These are phyloP conservation scores for Xiphophorus birchmanni DNA, from an alignment of 2,797 vertebrate species.

Conservation along the genomic window DNA sequence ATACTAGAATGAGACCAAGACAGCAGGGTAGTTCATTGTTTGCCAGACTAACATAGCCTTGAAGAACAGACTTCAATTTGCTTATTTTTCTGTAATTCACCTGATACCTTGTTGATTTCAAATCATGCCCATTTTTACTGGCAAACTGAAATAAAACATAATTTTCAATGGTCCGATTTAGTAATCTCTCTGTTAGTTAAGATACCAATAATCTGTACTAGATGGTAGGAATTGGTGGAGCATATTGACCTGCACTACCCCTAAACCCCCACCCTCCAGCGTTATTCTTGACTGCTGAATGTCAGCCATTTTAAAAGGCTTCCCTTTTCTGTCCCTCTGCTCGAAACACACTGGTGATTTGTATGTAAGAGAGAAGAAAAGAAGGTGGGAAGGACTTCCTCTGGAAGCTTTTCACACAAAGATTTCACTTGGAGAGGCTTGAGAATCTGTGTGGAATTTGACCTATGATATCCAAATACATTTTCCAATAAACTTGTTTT, in stretches of 20 bases:
- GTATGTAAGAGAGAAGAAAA: conserved; percentile 60
- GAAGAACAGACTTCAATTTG: conserved; percentile 15
- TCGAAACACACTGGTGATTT: conserved; percentile 69
- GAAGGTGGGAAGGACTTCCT: conserved; percentile 69
- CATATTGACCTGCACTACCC: conserved; percentile 51
- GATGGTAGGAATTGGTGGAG: conserved; percentile 41
- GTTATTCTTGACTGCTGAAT: conserved; percentile 71
- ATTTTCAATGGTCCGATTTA: conserved; percentile 13
- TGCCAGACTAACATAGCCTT: conserved; percentile 23
- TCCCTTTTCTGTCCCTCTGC: conserved; percentile 74
- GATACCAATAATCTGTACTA: conserved; percentile 32
- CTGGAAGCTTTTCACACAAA: conserved; percentile 60
- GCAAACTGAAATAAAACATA: background rate
- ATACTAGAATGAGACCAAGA: conserved; percentile 48
- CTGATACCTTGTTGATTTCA: background rate
- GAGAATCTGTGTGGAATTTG: conserved; percentile 49
- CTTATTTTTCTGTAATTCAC: conserved; percentile 10
- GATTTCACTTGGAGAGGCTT: conserved; percentile 56
- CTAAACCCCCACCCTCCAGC: conserved; percentile 37
- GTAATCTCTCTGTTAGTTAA: conserved; percentile 4
- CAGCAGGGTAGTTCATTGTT: conserved; percentile 43
- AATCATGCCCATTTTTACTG: background rate
- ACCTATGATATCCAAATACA: conserved; percentile 31
- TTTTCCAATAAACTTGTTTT: conserved; percentile 10
- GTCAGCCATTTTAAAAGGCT: conserved; percentile 81